phyloP scores from a whole-genome alignment of 1,140 invertebrate genomes.

The Drosophila nigrodunni region DNA sequence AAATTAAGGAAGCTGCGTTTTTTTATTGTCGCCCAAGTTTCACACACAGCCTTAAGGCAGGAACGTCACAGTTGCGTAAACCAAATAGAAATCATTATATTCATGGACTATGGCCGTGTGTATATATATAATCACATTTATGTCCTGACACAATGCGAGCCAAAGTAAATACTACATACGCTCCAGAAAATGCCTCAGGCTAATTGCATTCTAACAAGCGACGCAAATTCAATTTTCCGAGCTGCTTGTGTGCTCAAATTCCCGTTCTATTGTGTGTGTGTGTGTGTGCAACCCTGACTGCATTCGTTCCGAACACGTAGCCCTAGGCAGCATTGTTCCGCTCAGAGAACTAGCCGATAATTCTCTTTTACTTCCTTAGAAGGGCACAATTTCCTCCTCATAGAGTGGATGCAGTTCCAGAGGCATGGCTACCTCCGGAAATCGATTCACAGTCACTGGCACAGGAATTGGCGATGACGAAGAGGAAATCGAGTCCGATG shows the following conservation, averaged over 20 bases:
- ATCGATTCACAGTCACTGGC: slow-evolving; percentile 13
- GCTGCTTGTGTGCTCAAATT: slow-evolving; percentile 53
- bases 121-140: slow-evolving; percentile 67
- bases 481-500: slow-evolving; percentile 64
- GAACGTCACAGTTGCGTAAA: slow-evolving; percentile 30
- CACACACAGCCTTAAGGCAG: slow-evolving; percentile 29
- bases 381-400: slow-evolving; percentile 71
- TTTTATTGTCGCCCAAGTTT: neutral
- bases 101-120: slow-evolving; percentile 38
- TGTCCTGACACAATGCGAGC: slow-evolving; percentile 37
- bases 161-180: slow-evolving; percentile 60
- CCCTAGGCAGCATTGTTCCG: slow-evolving; percentile 27
- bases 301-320: slow-evolving; percentile 76
- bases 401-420: slow-evolving; percentile 67
- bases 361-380: slow-evolving; percentile 24
- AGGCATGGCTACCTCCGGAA: slow-evolving; percentile 22
- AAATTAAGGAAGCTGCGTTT: slow-evolving; percentile 26
- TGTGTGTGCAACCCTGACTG: slow-evolving; percentile 54
- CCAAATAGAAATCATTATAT: slow-evolving; percentile 48
- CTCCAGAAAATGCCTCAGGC: slow-evolving; percentile 60
- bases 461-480: slow-evolving; percentile 16
- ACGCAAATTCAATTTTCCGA: slow-evolving; percentile 75
- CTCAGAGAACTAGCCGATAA: neutral
- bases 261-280: slow-evolving; percentile 32
- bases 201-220: slow-evolving; percentile 83